Conservation (phyloP, 2,113 vertebrate species). For the Microtus pennsylvanicus region DNA sequence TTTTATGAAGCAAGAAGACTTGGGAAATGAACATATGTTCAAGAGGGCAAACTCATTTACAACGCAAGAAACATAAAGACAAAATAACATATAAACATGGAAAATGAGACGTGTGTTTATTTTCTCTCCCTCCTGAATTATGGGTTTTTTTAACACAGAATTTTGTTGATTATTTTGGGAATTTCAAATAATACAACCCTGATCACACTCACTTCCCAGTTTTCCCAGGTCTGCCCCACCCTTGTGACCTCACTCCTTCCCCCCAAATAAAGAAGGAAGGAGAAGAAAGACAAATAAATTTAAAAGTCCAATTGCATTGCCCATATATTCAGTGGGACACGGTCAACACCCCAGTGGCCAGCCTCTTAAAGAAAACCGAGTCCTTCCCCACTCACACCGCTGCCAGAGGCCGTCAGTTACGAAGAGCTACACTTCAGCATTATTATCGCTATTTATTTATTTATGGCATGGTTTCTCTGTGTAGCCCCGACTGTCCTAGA, state of each 20-base stretch:
- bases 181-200: not conserved
- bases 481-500: not conserved
- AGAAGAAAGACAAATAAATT: not conserved
- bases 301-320: not conserved
- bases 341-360: not conserved
- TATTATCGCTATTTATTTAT: not conserved
- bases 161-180: not conserved
- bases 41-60: slow-evolving; percentile 29
- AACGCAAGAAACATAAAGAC: slow-evolving; percentile 37
- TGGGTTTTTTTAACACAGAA: not conserved
- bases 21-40: not conserved
- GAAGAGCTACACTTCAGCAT: not conserved
- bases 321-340: not conserved
- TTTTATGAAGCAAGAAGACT: not conserved
- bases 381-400: not conserved
- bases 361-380: not conserved
- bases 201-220: not conserved
- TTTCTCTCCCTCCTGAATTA: slow-evolving; percentile 38
- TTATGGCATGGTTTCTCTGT: not conserved
- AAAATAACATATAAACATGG: not conserved
- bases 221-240: not conserved
- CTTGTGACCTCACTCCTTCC: not conserved
- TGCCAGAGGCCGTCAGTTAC: not conserved
- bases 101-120: not conserved
- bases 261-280: not conserved